phyloP scores from a whole-genome alignment of 1,140 invertebrate species.

The Drosophila littoralis region DNA sequence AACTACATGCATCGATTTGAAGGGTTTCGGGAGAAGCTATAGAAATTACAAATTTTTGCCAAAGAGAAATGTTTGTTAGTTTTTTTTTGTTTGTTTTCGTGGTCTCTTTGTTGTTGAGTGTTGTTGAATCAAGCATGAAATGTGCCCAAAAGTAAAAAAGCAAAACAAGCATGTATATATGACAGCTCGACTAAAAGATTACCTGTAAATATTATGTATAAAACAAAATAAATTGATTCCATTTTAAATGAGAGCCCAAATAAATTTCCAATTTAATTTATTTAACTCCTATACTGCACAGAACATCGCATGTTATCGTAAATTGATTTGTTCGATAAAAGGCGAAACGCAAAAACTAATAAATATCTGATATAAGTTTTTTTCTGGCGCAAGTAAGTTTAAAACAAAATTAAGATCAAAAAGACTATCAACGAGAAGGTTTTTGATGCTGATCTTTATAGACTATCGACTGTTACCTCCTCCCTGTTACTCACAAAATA shows the following conservation, averaged over 20 bases:
- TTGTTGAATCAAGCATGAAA: constrained; percentile 60
- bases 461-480: no score
- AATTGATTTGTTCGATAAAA: no score
- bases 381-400: no score
- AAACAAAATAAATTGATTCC: background rate
- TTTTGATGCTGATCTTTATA: background rate
- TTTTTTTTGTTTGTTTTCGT: background rate
- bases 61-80: constrained; percentile 31
- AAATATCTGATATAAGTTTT: no score
- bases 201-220: background rate
- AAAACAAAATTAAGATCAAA: no score
- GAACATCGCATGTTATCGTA: no score
- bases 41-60: constrained; percentile 37
- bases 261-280: no score
- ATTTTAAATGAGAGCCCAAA: no score
- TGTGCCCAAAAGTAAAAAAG: constrained; percentile 42
- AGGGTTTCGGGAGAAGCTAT: constrained; percentile 46
- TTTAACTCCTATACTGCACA: no score
- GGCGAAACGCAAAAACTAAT: no score
- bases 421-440: background rate
- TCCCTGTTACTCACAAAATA: background rate
- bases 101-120: constrained; percentile 23
- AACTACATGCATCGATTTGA: constrained; percentile 3
- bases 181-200: background rate
- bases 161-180: constrained; percentile 5